Base-by-base conservation (phyloP, 2,888 invertebrate species). In the Nymphalis polychloros region DNA sequence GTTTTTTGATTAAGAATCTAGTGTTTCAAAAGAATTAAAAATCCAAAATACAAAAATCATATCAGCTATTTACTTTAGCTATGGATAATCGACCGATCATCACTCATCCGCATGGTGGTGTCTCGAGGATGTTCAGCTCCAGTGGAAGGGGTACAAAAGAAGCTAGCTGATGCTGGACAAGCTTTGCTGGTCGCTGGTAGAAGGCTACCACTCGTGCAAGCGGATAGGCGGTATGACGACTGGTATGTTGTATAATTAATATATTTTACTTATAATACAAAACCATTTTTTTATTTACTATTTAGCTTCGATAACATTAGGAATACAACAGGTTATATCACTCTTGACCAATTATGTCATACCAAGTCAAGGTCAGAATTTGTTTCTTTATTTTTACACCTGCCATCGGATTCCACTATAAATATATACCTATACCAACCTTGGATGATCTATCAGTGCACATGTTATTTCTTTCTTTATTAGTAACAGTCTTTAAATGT, bases 1-100 rank as follows among this genome's bases (percentile, higher is more conserved):
- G 27, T 27, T 27, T 41, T 41, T 41, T 2, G 41, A 13, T 10
- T 10, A 27, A 27, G 17, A 27, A 27, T 53, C 23, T 16, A 27
- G 7, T 35, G n/a, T 46, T 62, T 48, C 27, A 6, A 31, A 31
- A 5, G 0, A 31, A 31, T 6, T 6, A 31, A 31, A 31, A 31
- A 31, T 6, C 5, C 27, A 31, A 31, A 1, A 6, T 31, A 31
- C 27, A 31, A 31, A 31, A 31, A 6, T 31, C 27, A 31, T 31
- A 31, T 31, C 27, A 27, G 8, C 19, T 27, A 31, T 31, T 19
- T 19, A 7, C 48, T 23, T 8, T 79, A 97, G 97, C 94, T 98
- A 16, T 98, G 98, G 98, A 95, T 98, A 55, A 97, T 97, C 76
- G 97, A 97, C 81, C 95, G 96, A 0, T 95, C 96, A 0, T 96